These are phyloP conservation scores for Tinea pellionella DNA, from an alignment of 2,888 invertebrate genomes.

Conservation along the genomic window DNA sequence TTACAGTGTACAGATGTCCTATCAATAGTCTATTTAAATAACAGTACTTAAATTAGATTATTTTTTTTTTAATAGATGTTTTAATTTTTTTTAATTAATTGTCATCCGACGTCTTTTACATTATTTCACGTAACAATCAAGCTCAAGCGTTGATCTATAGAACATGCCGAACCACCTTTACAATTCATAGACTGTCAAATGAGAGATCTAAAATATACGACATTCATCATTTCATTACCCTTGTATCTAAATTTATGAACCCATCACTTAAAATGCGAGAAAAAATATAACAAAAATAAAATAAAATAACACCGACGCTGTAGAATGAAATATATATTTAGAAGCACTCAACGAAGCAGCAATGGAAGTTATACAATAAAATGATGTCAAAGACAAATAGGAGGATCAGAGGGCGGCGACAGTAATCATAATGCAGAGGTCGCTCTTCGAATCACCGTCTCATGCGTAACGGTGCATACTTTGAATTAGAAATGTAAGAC, in stretches of 20 bases:
- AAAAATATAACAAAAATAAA: background rate
- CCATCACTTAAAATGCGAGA: slow-evolving; percentile 14
- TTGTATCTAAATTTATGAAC: slow-evolving; percentile 46
- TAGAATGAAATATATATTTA: background rate
- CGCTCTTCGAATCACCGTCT: slow-evolving; percentile 32
- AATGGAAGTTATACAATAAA: slow-evolving; percentile 7
- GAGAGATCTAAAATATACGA: slow-evolving; percentile 50
- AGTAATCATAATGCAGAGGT: slow-evolving; percentile 23
- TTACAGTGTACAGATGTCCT: no score
- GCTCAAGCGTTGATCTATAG: background rate
- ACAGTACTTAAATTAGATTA: no score
- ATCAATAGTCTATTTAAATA: no score
- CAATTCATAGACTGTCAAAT: slow-evolving; percentile 38
- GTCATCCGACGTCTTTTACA: no score
- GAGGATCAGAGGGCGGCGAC: slow-evolving; percentile 15
- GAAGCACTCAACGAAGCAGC: background rate
- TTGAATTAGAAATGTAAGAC: slow-evolving; percentile 53
- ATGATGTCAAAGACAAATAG: background rate
- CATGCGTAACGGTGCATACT: slow-evolving; percentile 45
- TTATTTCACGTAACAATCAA: background rate
- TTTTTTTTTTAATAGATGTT: no score
- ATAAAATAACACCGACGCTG: background rate
- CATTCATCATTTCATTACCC: slow-evolving; percentile 44
- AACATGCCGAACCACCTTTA: slow-evolving; percentile 37
- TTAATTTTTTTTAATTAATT: no score